Conservation (phyloP, 2,113 vertebrate genomes). For the Urocitellus parryii region DNA sequence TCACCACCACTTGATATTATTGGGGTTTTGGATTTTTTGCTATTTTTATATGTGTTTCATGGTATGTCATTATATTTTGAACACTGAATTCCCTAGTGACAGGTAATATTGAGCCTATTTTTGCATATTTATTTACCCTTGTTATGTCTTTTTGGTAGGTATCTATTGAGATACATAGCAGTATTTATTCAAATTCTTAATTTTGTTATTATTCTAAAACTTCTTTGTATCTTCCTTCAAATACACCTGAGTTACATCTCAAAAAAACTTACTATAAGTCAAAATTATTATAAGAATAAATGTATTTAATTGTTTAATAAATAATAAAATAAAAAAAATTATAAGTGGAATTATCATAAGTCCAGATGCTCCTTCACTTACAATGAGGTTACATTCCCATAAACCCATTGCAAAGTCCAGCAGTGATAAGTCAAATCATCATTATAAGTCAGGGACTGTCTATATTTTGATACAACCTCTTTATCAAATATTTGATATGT, state of each 20-base stretch:
- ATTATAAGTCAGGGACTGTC: not conserved
- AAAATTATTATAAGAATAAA: not conserved
- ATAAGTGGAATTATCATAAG: not conserved
- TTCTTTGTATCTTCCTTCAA: not conserved
- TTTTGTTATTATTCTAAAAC: no score
- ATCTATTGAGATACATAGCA: no score
- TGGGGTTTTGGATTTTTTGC: not conserved
- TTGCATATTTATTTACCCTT: no score
- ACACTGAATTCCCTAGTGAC: no score
- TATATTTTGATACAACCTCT: not conserved
- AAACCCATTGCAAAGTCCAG: not conserved
- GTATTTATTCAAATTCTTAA: no score
- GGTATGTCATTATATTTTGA: not conserved
- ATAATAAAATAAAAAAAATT: not conserved
- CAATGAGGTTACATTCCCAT: not conserved
- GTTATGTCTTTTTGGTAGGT: no score
- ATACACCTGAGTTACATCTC: not conserved
- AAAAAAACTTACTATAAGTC: not conserved
- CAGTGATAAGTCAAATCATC: not conserved
- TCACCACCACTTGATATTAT: not conserved
- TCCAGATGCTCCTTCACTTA: not conserved
- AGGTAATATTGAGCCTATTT: no score
- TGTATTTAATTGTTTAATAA: not conserved
- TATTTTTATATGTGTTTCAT: no score
- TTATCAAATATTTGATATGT: not conserved